These are phyloP conservation scores for Astur gentilis DNA, from an alignment of 2,113 vertebrate genomes.

Conservation along the genomic window DNA sequence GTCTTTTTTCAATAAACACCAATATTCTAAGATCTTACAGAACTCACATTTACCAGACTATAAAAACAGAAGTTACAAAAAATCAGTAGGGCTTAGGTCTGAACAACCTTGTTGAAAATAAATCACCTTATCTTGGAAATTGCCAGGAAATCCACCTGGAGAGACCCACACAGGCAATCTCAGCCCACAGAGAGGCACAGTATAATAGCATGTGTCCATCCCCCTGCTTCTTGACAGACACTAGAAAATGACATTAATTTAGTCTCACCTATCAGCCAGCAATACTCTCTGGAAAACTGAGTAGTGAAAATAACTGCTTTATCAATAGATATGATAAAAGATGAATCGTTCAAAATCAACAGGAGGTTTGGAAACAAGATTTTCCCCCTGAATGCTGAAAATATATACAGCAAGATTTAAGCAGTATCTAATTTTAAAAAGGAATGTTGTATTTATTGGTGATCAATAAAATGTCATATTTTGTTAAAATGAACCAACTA, in stretches of 20 bases:
- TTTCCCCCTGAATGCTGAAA: background rate
- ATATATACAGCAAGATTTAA: background rate
- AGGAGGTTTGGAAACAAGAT: background rate
- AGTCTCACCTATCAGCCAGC: background rate
- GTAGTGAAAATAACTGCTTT: background rate
- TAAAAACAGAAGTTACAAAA: background rate
- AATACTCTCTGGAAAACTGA: accelerated
- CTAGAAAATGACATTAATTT: background rate
- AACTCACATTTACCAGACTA: background rate
- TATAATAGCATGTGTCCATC: accelerated
- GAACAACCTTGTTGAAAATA: background rate
- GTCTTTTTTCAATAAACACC: background rate
- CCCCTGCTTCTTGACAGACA: background rate
- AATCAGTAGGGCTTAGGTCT: background rate
- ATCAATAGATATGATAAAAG: background rate
- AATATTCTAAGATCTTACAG: background rate
- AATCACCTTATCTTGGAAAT: background rate
- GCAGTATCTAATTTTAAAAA: background rate
- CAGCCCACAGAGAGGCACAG: background rate
- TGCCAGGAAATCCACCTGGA: background rate
- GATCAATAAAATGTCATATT: background rate
- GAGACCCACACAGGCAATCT: background rate
- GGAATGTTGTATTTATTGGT: background rate
- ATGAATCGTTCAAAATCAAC: background rate
- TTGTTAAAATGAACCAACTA: background rate